These are phyloP conservation scores for Cranoglanis bouderius DNA, from an alignment of 2,113 vertebrate species.

Conservation along the genomic window DNA sequence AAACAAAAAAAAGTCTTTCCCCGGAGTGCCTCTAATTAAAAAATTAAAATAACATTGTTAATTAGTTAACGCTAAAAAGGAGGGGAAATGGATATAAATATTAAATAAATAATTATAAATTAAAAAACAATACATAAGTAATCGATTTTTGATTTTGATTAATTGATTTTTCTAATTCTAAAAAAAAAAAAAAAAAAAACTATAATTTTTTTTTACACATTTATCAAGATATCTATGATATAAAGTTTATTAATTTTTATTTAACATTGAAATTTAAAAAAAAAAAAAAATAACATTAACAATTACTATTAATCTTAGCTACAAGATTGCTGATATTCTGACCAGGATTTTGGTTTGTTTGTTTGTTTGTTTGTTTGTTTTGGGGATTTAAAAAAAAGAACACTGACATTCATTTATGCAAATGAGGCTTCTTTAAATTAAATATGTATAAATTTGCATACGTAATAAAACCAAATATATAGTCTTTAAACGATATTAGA, in stretches of 20 bases:
- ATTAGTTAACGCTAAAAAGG: neutral
- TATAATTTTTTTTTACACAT: neutral
- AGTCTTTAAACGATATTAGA: neutral
- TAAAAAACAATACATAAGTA: neutral
- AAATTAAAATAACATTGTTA: neutral
- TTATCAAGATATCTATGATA: neutral
- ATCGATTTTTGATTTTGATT: no score
- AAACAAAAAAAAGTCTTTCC: neutral
- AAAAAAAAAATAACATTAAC: neutral
- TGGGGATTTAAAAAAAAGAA: no score
- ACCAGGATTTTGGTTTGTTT: neutral
- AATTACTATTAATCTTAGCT: neutral
- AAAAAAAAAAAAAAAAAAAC: neutral
- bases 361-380: neutral
- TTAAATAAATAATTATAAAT: no score
- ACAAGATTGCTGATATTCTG: neutral
- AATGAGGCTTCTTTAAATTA: neutral
- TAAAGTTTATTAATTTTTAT: neutral
- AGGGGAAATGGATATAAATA: neutral
- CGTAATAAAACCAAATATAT: neutral
- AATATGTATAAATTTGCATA: neutral
- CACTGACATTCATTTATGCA: neutral
- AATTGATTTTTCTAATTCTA: neutral
- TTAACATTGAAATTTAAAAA: neutral
- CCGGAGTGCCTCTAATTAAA: neutral